Conservation (phyloP, 2,888 invertebrate species). For the Callinectes sapidus region DNA sequence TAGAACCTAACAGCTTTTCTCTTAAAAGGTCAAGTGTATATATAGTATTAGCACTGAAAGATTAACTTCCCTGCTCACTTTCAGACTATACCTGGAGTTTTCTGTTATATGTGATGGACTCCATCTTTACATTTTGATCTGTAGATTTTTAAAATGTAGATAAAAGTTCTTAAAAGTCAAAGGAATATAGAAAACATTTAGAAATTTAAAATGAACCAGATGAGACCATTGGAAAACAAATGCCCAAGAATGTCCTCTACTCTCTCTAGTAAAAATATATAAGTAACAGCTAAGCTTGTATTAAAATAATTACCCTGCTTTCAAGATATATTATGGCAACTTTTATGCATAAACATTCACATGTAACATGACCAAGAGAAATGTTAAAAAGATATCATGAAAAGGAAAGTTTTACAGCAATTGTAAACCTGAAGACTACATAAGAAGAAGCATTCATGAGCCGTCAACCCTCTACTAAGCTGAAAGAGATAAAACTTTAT, state of each 20-base stretch:
- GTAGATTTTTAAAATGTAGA: too few species aligned
- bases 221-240: not conserved
- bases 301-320: not conserved
- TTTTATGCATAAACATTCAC: slow-evolving; percentile 8
- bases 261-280: not conserved
- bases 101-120: not conserved
- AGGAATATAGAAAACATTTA: not conserved
- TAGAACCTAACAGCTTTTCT: too few species aligned
- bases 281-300: not conserved
- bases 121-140: not conserved
- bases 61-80: too few species aligned
- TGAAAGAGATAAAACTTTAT: slow-evolving; percentile 41
- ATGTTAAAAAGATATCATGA: slow-evolving; percentile 18
- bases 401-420: slow-evolving; percentile 34
- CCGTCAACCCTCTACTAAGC: slow-evolving; percentile 62
- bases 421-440: slow-evolving; percentile 45
- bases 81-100: not conserved
- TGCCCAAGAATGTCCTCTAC: not conserved
- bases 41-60: too few species aligned
- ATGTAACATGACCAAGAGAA: slow-evolving; percentile 1
- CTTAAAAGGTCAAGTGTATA: too few species aligned
- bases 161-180: not conserved
- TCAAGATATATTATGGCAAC: not conserved
- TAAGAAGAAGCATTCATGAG: slow-evolving; percentile 43
- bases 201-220: not conserved